phyloP scores from a whole-genome alignment of 1,140 invertebrate species.

The Ctenoplectra terminalis region DNA sequence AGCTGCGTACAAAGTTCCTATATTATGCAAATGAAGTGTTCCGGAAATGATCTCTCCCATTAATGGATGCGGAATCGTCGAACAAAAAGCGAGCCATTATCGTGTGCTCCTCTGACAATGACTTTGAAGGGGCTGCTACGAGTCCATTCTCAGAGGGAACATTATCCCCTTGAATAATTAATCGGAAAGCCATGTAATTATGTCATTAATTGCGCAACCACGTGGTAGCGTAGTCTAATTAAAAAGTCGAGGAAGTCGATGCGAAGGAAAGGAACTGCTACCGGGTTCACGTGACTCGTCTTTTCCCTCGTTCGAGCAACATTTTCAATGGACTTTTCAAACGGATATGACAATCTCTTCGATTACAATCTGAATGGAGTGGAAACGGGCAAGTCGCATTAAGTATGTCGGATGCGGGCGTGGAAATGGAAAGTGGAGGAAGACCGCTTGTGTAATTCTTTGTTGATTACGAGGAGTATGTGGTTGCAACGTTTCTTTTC shows the following conservation, averaged over 20 bases:
- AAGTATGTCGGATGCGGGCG: slow-evolving; percentile 68
- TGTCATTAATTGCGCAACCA: slow-evolving; percentile 22
- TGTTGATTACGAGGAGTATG: slow-evolving; percentile 67
- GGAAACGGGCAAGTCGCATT: slow-evolving; percentile 15
- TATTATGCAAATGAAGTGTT: too few species aligned
- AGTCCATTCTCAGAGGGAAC: slow-evolving; percentile 14
- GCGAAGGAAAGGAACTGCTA: slow-evolving; percentile 9
- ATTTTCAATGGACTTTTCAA: slow-evolving; percentile 61
- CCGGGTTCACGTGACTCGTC: slow-evolving; percentile 24
- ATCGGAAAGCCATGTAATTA: slow-evolving; percentile 32
- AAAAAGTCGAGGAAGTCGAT: slow-evolving; percentile 28
- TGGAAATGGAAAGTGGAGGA: slow-evolving; percentile 80
- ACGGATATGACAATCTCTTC: slow-evolving; percentile 60
- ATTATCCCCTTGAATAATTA: slow-evolving; percentile 18
- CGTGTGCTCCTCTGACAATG: slow-evolving; percentile 13
- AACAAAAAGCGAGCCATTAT: slow-evolving; percentile 5
- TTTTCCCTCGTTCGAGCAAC: slow-evolving; percentile 1
- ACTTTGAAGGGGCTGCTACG: neutral
- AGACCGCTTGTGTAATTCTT: slow-evolving; percentile 64
- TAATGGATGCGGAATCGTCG: neutral
- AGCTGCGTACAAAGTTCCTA: neutral
- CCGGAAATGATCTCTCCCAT: neutral
- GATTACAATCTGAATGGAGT: slow-evolving; percentile 54
- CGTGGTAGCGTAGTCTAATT: slow-evolving; percentile 57
- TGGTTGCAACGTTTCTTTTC: slow-evolving; percentile 68